Percentiles rank a stretch among this genome's conserved stretches.
Conservation (phyloP, 2,888 invertebrate genomes). For the Agonum fuliginosum region DNA sequence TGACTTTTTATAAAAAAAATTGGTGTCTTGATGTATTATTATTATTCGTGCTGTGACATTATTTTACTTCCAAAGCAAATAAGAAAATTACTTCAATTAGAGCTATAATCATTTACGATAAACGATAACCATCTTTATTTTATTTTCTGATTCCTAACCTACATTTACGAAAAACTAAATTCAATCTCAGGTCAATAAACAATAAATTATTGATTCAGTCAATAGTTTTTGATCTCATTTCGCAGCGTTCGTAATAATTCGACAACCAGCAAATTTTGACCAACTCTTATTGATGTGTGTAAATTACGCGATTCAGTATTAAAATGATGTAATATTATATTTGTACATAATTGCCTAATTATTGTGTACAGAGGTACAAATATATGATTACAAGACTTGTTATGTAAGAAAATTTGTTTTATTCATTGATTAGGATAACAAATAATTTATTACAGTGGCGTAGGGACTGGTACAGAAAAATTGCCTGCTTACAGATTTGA, state of each 20-base stretch:
- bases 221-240: conserved; percentile 39
- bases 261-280: conserved; percentile 11
- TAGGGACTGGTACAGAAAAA: not conserved
- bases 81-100: not conserved
- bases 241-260: not conserved
- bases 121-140: conserved; percentile 7
- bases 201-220: conserved; percentile 3
- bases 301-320: conserved; percentile 26
- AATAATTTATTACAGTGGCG: conserved; percentile 9
- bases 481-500: not conserved
- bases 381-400: conserved; percentile 10
- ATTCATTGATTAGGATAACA: not conserved
- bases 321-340: conserved; percentile 14
- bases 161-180: conserved; percentile 5
- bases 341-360: conserved; percentile 36
- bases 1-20: conserved; percentile 53
- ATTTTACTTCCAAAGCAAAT: not conserved
- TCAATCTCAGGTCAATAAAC: conserved; percentile 8
- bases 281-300: conserved; percentile 6
- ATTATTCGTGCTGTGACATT: conserved; percentile 28
- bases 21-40: conserved; percentile 50
- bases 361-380: conserved; percentile 16
- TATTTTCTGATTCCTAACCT: not conserved
- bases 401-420: conserved; percentile 12
- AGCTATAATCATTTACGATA: conserved; percentile 11